Evolutionary conservation across 64 coral and sea anemone species (phyloP), one percentile per base, ranked within the genome.

Genomic region (Pocillopora damicornis): DNA sequence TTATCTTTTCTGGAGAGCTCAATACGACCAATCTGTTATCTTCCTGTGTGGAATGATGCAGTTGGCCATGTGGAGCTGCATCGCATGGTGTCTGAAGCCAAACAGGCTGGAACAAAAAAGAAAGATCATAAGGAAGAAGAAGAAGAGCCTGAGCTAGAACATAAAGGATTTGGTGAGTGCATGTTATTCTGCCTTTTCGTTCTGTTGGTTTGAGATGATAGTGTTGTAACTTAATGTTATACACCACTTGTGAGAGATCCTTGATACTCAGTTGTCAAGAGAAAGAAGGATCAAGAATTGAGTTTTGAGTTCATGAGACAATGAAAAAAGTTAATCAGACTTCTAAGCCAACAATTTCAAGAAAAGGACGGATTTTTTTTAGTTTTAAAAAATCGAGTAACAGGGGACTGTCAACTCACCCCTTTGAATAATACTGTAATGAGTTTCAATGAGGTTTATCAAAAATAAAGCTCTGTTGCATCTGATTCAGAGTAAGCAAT

Each of bases 121-220:
- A 99, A 99, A 78, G 38, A 90, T 45, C 89, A 91, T 73, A 94
- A 93, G 58, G 92, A 95, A 68, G 97, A 99, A 12, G 97, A 99
- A 57, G 97, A 99, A 36, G 97, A 95, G 63, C 73, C 90, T 56
- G 89, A 95, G 30, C 76, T 90, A 26, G 90, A 99, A 68, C 30
- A 67, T 18, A 90, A 86, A 76, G 91, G 86, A 61, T 87, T 93
- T 75, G 94, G 94, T 97, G 69, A 76, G 87, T 90, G 9, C 15
- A 20, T 18, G n/a, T 77, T 16, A 2, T 56, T 77, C 57, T 45
- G 15, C 42, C n/a, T 58, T 57, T 13, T 76, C 16, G 16, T 74
- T 74, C 3, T 74, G 2, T 67, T 20, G 17, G 14, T 67, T 67
- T 16, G 6, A 20, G 17, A 20, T 67, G 15, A 8, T 67, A 16